A percentile compares a stretch with the other conserved stretches of the same genome.
These are phyloP conservation scores for Carassius gibelio DNA, from an alignment of 2,113 vertebrate species.

Conservation along the genomic window DNA sequence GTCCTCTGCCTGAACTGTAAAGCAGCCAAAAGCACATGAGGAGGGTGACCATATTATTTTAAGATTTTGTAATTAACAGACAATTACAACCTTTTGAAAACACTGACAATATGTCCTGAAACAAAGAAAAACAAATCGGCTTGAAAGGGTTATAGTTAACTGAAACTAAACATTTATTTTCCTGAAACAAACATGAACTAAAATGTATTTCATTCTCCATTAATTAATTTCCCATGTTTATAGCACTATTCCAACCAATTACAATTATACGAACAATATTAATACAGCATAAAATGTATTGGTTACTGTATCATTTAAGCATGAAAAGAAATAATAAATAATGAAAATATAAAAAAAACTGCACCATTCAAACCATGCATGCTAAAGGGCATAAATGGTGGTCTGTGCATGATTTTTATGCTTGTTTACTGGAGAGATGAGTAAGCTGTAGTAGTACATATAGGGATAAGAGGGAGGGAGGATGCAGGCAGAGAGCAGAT, in stretches of 20 bases:
- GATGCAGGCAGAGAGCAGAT: not conserved
- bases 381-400: not conserved
- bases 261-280: constrained; percentile 46
- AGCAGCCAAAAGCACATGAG: not conserved
- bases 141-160: not conserved
- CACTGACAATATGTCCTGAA: not conserved
- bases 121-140: not conserved
- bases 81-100: not conserved
- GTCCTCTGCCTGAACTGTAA: constrained; percentile 84
- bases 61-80: not conserved
- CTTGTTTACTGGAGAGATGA: not conserved
- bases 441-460: not conserved
- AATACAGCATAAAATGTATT: not conserved
- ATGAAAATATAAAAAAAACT: not conserved
- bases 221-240: constrained; percentile 45
- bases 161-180: not conserved
- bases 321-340: not conserved
- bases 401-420: not conserved
- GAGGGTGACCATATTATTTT: not conserved
- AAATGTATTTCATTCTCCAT: too few relatives aligned
- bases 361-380: not conserved
- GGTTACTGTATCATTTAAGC: not conserved
- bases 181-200: not conserved
- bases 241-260: constrained; percentile 30
- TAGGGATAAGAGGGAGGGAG: not conserved